A percentile compares a stretch with the other conserved stretches of the same genome.
These are phyloP conservation scores for Cyanoramphus novaezelandiae DNA, from an alignment of 2,113 vertebrate species.

Conservation along the genomic window DNA sequence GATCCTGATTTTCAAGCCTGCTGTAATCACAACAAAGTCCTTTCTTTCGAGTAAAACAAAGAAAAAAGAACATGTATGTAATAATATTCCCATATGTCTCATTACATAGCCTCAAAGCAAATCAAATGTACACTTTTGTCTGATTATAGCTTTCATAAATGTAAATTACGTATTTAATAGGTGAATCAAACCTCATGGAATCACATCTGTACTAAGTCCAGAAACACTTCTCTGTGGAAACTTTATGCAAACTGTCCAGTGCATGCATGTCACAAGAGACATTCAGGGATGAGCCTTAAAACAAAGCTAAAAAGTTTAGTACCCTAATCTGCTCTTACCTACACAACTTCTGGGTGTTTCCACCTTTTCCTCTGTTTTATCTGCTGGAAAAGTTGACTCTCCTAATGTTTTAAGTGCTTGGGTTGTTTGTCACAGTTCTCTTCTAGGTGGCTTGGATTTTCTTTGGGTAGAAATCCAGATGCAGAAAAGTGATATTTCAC, in stretches of 20 bases:
- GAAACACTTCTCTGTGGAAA: background rate
- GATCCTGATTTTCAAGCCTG: background rate
- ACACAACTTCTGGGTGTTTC: background rate
- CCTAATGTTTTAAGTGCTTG: background rate
- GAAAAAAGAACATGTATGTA: background rate
- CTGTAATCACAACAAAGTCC: background rate
- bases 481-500: background rate
- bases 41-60: background rate
- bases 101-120: background rate
- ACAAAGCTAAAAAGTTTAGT: background rate
- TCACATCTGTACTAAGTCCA: background rate
- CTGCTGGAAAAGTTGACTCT: background rate
- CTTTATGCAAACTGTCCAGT: background rate
- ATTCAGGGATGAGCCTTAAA: background rate
- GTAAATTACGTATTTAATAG: background rate
- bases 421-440: background rate
- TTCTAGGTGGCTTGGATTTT: background rate
- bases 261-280: background rate
- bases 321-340: background rate
- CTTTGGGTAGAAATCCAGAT: background rate
- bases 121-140: background rate
- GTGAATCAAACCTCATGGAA: background rate
- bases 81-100: background rate
- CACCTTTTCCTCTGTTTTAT: background rate
- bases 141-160: background rate